phyloP scores from a whole-genome alignment of 2,797 vertebrate genomes.

The Fundulus diaphanus region DNA sequence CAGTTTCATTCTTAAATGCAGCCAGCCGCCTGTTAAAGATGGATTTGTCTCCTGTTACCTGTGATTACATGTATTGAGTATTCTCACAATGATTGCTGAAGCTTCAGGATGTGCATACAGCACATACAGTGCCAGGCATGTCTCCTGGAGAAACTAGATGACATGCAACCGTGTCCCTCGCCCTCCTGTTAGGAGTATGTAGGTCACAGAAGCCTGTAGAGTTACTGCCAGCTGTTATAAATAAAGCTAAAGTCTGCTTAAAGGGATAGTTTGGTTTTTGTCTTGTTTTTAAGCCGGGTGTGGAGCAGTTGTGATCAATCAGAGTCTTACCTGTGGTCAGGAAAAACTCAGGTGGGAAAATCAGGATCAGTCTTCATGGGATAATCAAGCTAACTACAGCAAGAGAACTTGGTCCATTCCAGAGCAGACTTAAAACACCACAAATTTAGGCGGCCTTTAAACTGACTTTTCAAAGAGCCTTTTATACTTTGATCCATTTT shows the following conservation, averaged over 20 bases:
- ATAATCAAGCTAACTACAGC: not conserved
- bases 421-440: not conserved
- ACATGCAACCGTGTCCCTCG: constrained; percentile 36
- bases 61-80: constrained; percentile 75
- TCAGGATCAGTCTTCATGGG: not conserved
- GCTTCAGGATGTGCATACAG: constrained; percentile 43
- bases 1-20: constrained; percentile 59
- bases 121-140: constrained; percentile 24
- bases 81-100: constrained; percentile 48
- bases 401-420: not conserved
- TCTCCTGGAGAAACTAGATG: constrained; percentile 43
- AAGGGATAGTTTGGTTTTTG: constrained; percentile 3
- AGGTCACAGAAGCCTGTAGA: constrained; percentile 36
- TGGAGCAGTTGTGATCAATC: not conserved
- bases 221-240: constrained; percentile 18
- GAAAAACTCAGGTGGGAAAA: not conserved
- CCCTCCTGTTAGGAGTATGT: constrained; percentile 41
- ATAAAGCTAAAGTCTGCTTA: constrained; percentile 31
- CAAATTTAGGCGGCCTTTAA: not conserved
- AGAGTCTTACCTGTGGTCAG: not conserved
- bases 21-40: constrained; percentile 69
- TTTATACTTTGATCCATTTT: not conserved
- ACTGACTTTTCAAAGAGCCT: not conserved
- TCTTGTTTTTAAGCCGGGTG: not conserved
- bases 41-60: constrained; percentile 68